Evolutionary conservation across 2,797 vertebrate genomes (phyloP), one percentile per base, ranked within the genome.

Genomic region (Coregonus sp.): DNA sequence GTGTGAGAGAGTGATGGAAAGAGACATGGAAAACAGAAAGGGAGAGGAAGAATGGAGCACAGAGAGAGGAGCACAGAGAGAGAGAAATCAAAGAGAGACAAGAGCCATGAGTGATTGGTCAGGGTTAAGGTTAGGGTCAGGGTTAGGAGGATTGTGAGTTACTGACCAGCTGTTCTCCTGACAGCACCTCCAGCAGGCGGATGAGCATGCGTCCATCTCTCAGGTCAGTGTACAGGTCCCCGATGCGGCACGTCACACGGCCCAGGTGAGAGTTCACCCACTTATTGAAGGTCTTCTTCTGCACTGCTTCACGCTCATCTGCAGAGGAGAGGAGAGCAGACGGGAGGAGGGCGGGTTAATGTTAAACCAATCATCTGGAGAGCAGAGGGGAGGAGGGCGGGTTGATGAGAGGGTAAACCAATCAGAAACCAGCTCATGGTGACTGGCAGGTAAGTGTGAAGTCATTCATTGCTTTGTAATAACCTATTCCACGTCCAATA

Each of bases 231-330:
- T 98, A 98, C 71, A 98, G 92, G 91, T 98, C 97, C 3, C 95
- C 95, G 63, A 98, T 97, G 72, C 97, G 95, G 90, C 96, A 96
- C 0, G 96, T 96, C 73, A 97, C 97, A 3, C 97, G 90, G 67
- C 96, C 95, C 85, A 98, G 92, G 93, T 98, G 97, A 14, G 97
- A 98, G 91, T 98, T 98, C 75, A 98, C 97, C 97, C 97, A 98
- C 90, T 98, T 98, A 82, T 96, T 98, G 85, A 98, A 98, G 72
- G 97, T 98, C 89, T 98, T 98, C 94, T 98, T 98, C 92, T 98
- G 97, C 59, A 98, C 97, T 0, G 97, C 97, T 89, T 98, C 97
- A 74, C 97, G 95, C 85, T 98, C 97, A 92, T 97, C 96, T 97
- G 87, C 14, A 69, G 51, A 29, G 31, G 59, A 15, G 16, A 40